Percentiles rank a stretch among this genome's conserved stretches.
Evolutionary conservation across 30 jellyfish, hydroid and myxozoan species (phyloP).

Genomic region (Aurelia sp.): DNA sequence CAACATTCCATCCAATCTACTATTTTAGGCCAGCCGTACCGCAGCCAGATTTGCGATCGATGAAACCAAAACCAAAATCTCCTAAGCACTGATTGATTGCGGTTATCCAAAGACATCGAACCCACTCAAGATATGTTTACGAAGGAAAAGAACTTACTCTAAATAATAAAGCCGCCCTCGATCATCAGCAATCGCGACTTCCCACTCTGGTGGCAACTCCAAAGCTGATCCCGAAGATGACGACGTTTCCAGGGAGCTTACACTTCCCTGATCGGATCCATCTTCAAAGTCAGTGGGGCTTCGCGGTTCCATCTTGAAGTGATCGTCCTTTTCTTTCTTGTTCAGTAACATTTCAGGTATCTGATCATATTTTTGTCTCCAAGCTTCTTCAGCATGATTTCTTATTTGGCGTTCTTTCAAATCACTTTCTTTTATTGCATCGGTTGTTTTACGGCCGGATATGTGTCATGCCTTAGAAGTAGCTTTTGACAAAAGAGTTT

Average conservation of each 20-base stretch:
- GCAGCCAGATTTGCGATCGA: too few species aligned
- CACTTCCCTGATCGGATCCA: constrained; percentile 62
- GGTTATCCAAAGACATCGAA: too few species aligned
- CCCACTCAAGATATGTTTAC: too few species aligned
- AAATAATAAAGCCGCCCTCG: constrained; percentile 63
- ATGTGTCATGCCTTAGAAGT: too few species aligned
- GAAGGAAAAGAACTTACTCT: constrained; percentile 40
- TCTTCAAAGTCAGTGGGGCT: constrained; percentile 27
- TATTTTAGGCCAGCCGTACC: constrained; percentile 20
- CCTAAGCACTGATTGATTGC: too few species aligned
- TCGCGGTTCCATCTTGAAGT: constrained; percentile 7
- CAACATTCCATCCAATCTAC: too few species aligned
- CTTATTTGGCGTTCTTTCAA: constrained; percentile 11
- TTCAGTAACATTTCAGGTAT: not conserved
- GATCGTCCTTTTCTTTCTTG: not conserved
- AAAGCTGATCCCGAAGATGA: constrained; percentile 44
- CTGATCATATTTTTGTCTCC: not conserved
- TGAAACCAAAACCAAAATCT: too few species aligned
- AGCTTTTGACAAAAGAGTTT: too few species aligned
- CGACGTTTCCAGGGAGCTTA: constrained; percentile 55
- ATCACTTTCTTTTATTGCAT: not conserved
- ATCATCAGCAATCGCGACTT: constrained; percentile 71
- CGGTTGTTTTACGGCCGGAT: too few species aligned
- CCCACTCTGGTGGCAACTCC: constrained; percentile 73
- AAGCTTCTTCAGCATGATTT: not conserved